Evolutionary conservation across 2,888 invertebrate species (phyloP).

Genomic region (Operophtera brumata): DNA sequence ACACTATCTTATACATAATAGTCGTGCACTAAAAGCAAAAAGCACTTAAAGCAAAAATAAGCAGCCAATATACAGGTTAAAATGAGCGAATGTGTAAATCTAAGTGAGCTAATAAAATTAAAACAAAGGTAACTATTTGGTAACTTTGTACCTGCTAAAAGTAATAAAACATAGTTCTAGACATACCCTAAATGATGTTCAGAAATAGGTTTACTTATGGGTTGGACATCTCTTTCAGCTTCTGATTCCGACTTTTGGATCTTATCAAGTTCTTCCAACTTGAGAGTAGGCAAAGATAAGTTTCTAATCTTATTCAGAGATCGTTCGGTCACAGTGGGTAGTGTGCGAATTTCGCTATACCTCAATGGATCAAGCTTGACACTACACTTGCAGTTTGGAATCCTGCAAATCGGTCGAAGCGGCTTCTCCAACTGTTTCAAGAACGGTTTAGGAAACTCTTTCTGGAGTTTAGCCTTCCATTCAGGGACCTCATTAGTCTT

Average conservation of each 20-base stretch:
- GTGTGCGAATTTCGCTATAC: slow-evolving; percentile 62
- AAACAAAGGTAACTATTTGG: slow-evolving; percentile 37
- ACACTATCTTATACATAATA: slow-evolving; percentile 33
- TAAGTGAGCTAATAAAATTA: slow-evolving; percentile 35
- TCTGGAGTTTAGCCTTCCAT: slow-evolving; percentile 69
- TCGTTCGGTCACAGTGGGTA: slow-evolving; percentile 61
- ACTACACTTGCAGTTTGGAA: slow-evolving; percentile 73
- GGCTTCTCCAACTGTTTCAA: slow-evolving; percentile 64
- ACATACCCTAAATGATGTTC: slow-evolving; percentile 82
- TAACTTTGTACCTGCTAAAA: slow-evolving; percentile 9
- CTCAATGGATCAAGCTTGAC: slow-evolving; percentile 51
- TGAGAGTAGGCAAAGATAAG: slow-evolving; percentile 70
- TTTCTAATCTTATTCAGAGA: slow-evolving; percentile 64
- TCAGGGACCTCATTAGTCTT: slow-evolving; percentile 63
- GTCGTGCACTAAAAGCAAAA: slow-evolving; percentile 28
- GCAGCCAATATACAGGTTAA: slow-evolving; percentile 49
- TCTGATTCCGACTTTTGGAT: slow-evolving; percentile 50
- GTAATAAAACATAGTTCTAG: slow-evolving; percentile 43
- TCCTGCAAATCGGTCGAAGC: slow-evolving; percentile 60
- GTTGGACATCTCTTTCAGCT: slow-evolving; percentile 59
- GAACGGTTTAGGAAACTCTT: slow-evolving; percentile 56
- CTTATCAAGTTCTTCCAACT: slow-evolving; percentile 62
- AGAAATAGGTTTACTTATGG: slow-evolving; percentile 67
- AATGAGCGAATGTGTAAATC: no score
- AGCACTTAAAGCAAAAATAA: slow-evolving; percentile 35